phyloP scores from a whole-genome alignment of 2,113 vertebrate species.

The Poeciliopsis turrubarensis region DNA sequence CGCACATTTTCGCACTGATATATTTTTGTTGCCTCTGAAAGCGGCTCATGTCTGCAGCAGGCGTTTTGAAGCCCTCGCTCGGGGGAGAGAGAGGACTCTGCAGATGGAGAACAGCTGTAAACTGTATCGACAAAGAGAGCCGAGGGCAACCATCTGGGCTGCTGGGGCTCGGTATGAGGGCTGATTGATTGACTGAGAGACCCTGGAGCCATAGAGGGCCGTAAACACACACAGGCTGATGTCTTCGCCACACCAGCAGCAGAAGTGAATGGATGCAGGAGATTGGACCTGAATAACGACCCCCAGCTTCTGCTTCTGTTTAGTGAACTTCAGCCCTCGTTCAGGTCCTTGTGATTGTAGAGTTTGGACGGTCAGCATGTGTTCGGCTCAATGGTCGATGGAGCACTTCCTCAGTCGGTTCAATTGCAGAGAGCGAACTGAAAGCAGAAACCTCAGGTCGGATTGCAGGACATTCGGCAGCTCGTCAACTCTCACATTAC shows the following conservation, averaged over 20 bases:
- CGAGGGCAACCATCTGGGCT: constrained; percentile 48
- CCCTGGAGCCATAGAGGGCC: constrained; percentile 47
- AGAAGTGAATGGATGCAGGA: constrained; percentile 28
- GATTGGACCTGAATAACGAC: constrained; percentile 35
- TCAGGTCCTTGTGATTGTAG: constrained; percentile 22
- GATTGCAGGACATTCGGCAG: constrained; percentile 28
- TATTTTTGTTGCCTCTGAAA: constrained; percentile 61
- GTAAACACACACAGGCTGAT: constrained; percentile 44
- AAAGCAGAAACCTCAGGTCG: constrained; percentile 17
- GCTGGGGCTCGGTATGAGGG: constrained; percentile 43
- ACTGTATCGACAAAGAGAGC: constrained; percentile 56
- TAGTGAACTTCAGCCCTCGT: constrained; percentile 3
- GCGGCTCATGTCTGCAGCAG: constrained; percentile 41
- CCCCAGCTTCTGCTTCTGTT: constrained; percentile 22
- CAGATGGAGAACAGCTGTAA: constrained; percentile 64
- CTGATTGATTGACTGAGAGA: constrained; percentile 63
- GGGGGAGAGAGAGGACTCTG: constrained; percentile 11
- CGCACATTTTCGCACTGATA: constrained; percentile 61
- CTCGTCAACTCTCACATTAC: not conserved
- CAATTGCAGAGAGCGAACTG: constrained; percentile 43
- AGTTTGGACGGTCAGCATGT: constrained; percentile 48
- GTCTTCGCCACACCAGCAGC: constrained; percentile 45
- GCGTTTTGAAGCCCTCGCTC: constrained; percentile 19
- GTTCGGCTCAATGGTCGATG: constrained; percentile 53
- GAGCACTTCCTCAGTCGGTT: constrained; percentile 54